Conservation (phyloP, 2,888 invertebrate species). For the Octonoba sinensis region DNA sequence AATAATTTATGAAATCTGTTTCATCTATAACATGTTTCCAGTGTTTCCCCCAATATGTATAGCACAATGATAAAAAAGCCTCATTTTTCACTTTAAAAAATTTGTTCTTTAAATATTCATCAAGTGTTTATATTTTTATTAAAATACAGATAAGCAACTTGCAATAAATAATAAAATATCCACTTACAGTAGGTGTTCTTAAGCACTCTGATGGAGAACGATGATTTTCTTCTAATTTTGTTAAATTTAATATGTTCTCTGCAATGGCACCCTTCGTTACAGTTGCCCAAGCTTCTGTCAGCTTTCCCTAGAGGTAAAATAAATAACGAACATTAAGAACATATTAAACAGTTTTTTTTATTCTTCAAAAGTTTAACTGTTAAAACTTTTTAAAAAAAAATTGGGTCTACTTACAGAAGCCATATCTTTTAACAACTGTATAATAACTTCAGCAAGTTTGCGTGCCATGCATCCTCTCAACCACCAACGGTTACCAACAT, state of each 20-base stretch:
- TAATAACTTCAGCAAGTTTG: slow-evolving; percentile 89
- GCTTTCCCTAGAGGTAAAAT: slow-evolving; percentile 78
- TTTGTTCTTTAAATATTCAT: too few species aligned
- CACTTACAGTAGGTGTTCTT: slow-evolving; percentile 80
- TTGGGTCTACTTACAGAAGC: slow-evolving; percentile 79
- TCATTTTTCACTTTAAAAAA: too few species aligned
- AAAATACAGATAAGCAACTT: neutral
- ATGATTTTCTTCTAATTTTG: slow-evolving; percentile 82
- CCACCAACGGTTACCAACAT: slow-evolving; percentile 79
- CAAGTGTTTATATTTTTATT: too few species aligned
- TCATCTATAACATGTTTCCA: too few species aligned
- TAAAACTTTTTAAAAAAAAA: too few species aligned
- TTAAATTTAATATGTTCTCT: slow-evolving; percentile 85
- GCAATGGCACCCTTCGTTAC: slow-evolving; percentile 91
- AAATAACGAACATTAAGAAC: slow-evolving; percentile 64
- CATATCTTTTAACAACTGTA: slow-evolving; percentile 90
- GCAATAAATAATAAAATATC: neutral
- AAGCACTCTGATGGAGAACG: slow-evolving; percentile 83
- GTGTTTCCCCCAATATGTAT: too few species aligned
- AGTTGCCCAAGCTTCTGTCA: slow-evolving; percentile 86
- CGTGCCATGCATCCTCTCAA: slow-evolving; percentile 85
- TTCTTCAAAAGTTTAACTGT: too few species aligned
- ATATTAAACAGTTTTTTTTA: neutral
- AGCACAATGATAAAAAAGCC: too few species aligned
- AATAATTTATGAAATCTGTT: too few species aligned